Base-by-base conservation (phyloP, 2,888 invertebrate genomes). In the Thymelicus sylvestris region DNA sequence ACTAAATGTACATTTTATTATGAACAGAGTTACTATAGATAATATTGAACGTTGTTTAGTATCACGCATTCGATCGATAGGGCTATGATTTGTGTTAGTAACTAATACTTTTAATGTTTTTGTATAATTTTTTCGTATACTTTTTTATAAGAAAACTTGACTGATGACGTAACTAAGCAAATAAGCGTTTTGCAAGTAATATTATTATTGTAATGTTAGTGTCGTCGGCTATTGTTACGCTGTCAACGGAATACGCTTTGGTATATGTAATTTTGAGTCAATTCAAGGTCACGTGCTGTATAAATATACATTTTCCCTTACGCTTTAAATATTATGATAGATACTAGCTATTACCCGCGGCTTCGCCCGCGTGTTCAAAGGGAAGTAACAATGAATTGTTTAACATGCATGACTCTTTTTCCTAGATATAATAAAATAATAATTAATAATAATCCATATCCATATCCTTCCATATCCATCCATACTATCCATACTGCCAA, bases 81-180 rank as follows among this genome's bases (percentile, higher is more conserved):
- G 44, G 59, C 66, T 66, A 66, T 59, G 66, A 47, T 66, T 47
- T 66, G 38, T 64, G 59, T 66, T 66, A 19, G 1, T 19, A 19
- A 59, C n/a, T 47, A 66, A 66, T 66, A 64, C 38, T 64, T 64
- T 64, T 39, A 64, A 64, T 15, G 52, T 55, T 67, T 67, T 67
- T 61, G 50, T 61, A 61, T 61, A 24, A 57, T 66, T 39, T 61
- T 52, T 61, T 61, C 67, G 50, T 52, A 50, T 67, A 67, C 50
- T 67, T 67, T 59, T 59, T 60, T 67, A 15, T 67, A 67, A 67
- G 61, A 55, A 67, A 67, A 67, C 62, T 24, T 67, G 67, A 67
- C 67, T 67, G 67, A 67, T 67, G 67, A 67, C 61, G 67, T 67
- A 55, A 67, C 52, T 67, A 67, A 67, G 67, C 67, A 67, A 67